Base-by-base conservation (phyloP, 2,113 vertebrate genomes). In the Cololabis saira region DNA sequence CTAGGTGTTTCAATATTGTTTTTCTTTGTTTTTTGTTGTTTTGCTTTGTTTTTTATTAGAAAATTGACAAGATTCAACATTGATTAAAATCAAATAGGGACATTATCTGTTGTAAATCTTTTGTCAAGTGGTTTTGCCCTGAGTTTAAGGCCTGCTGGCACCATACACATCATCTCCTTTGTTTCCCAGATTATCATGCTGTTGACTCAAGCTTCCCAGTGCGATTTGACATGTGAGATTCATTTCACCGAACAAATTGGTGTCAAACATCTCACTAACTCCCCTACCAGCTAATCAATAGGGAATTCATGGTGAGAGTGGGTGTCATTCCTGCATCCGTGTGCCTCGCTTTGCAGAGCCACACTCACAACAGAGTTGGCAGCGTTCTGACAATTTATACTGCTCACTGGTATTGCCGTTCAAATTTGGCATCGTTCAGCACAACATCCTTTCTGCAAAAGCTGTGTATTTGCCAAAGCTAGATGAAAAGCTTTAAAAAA, bases 301-400 rank as follows among this genome's bases (percentile, higher is more conserved):
- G 82, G 74, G 81, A 80, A 71, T 80, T 64, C 7, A 24, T 68
- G 84, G 82, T 70, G 78, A 18, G 81, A 78, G 83, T 70, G 79
- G 78, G 87, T 78, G 85, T 81, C 71, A 77, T 61, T 43, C 67
- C 71, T 82, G 78, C 83, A 87, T 89, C 85, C 84, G 82, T 56
- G 78, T 71, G 80, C 70, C 75, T 65, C 78, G 74, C 73, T 78
- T 84, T 81, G 76, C 81, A 44, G 57, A 59, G 60, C 69, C 49
- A 27, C 24, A 27, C 24, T 55, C 19, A 45, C 71, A 42, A 43
- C 78, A 27, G 58, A 81, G 77, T 48, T 61, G 58, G 68, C 66
- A 74, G 59, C 87, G 73, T 81, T 85, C 82, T 89, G 87, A 68
- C 81, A 55, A 16, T 62, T 80, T 68, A 53, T 12, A 19, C 51